Conservation (phyloP, 2,113 vertebrate genomes). For the Melospiza melodia region DNA sequence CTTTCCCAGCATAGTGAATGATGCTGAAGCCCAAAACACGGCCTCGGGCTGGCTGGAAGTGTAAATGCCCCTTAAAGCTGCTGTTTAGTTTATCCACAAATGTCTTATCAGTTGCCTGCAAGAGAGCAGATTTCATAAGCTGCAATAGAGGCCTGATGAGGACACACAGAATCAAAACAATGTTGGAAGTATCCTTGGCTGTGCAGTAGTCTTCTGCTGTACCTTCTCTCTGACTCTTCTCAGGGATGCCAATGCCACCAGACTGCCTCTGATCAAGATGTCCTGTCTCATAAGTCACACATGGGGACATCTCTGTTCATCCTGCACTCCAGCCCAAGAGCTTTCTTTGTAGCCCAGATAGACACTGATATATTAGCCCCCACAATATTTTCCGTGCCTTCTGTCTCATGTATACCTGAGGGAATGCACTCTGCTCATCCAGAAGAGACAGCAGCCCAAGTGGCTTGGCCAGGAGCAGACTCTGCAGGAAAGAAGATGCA, state of each 20-base stretch:
- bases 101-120: slow-evolving; percentile 75
- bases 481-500: slow-evolving; percentile 50
- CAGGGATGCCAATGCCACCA: background rate
- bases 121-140: background rate
- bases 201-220: background rate
- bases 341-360: background rate
- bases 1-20: slow-evolving; percentile 80
- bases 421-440: slow-evolving; percentile 81
- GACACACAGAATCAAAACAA: background rate
- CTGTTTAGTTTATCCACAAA: slow-evolving; percentile 81
- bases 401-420: slow-evolving; percentile 61
- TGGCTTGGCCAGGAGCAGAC: slow-evolving; percentile 77
- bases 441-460: slow-evolving; percentile 77
- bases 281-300: background rate
- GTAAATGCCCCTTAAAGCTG: slow-evolving; percentile 66
- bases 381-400: background rate
- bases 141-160: background rate
- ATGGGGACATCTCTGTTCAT: background rate
- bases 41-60: slow-evolving; percentile 69
- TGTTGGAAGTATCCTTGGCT: background rate
- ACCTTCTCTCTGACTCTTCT: background rate
- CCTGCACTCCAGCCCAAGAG: background rate
- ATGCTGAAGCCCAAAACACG: slow-evolving; percentile 69
- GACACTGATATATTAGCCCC: background rate
- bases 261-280: background rate